Evolutionary conservation across 2,888 invertebrate genomes (phyloP).

Genomic region (Siphlonurus alternatus): DNA sequence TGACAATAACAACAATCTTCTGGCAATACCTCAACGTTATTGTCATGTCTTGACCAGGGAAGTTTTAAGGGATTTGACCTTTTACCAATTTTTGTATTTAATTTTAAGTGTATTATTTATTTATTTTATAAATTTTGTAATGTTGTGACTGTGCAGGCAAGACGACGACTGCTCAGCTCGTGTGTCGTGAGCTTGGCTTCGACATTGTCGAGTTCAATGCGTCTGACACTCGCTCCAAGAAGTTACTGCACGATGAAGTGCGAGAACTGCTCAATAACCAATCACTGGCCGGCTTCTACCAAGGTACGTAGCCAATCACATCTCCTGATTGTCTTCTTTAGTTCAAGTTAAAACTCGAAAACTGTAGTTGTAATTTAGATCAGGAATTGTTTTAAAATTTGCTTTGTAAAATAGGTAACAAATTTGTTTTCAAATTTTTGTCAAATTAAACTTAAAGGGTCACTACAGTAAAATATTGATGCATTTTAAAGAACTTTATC

Average conservation of each 20-base stretch:
- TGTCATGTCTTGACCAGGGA: too few relatives aligned
- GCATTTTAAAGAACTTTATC: too few relatives aligned
- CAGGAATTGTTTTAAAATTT: not conserved
- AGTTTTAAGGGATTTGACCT: too few relatives aligned
- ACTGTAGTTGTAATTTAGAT: not conserved
- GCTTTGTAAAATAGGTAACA: too few relatives aligned
- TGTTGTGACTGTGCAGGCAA: constrained; percentile 35
- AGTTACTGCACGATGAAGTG: constrained; percentile 65
- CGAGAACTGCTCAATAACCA: constrained; percentile 61
- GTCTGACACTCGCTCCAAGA: constrained; percentile 88
- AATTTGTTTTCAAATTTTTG: too few relatives aligned
- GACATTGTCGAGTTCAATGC: constrained; percentile 93
- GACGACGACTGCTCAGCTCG: constrained; percentile 77
- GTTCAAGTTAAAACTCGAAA: not conserved
- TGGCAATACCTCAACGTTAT: too few relatives aligned
- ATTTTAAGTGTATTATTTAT: not conserved
- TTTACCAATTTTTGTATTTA: not conserved
- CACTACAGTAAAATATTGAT: too few relatives aligned
- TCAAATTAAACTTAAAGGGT: too few relatives aligned
- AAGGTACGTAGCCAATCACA: constrained; percentile 33
- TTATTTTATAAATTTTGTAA: constrained; percentile 5
- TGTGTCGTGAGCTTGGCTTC: constrained; percentile 76
- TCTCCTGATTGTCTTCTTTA: not conserved
- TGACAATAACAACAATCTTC: too few relatives aligned
- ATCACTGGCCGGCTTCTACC: constrained; percentile 51